These are phyloP conservation scores for Caenorhabditis remanei DNA, from an alignment of 1,140 invertebrate genomes.

Conservation along the genomic window DNA sequence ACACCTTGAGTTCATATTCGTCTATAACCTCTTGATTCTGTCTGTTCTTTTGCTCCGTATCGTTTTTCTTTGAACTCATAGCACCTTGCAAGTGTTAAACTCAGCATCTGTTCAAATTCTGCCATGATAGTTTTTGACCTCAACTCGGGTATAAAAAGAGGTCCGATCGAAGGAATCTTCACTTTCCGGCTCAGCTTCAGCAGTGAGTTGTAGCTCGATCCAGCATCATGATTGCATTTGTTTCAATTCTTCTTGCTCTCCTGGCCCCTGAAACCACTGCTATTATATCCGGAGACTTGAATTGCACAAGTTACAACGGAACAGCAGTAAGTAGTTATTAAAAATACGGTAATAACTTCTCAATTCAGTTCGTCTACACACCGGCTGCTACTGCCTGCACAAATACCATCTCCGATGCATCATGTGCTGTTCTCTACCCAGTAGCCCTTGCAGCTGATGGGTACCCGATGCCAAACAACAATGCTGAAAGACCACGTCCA, in stretches of 20 bases:
- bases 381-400: slow-evolving; percentile 1
- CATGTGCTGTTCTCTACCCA: slow-evolving; percentile 29
- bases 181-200: not conserved
- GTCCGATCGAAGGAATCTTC: not conserved
- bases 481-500: slow-evolving; percentile 11
- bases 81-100: not conserved
- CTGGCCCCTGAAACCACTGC: slow-evolving; percentile 6
- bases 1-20: not conserved
- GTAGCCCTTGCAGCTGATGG: slow-evolving; percentile 2
- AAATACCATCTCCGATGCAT: not conserved
- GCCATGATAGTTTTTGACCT: not conserved
- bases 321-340: not conserved
- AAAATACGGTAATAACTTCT: not conserved
- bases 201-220: not conserved
- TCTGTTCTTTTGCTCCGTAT: not conserved
- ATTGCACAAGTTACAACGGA: slow-evolving; percentile 36
- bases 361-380: slow-evolving; percentile 26
- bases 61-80: not conserved
- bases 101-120: not conserved
- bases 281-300: not conserved
- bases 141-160: not conserved
- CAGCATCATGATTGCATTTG: not conserved
- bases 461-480: not conserved
- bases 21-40: not conserved
- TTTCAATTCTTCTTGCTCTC: not conserved